These are phyloP conservation scores for Phallusia fumigata DNA, from an alignment of 23 tunicate species.

Conservation along the genomic window DNA sequence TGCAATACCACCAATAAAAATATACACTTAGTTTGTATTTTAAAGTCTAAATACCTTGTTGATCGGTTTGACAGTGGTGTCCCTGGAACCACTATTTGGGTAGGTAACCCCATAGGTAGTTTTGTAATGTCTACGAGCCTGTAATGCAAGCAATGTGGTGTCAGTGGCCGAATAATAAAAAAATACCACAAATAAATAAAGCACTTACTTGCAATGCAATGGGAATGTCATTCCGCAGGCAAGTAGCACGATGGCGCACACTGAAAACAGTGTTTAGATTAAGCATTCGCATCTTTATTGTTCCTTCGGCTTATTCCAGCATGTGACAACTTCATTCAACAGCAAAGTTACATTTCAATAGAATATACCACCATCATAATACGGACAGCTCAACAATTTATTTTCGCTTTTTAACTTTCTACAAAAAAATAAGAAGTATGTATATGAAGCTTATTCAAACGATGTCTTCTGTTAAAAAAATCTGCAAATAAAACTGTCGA, in stretches of 20 bases:
- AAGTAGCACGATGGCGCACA: neutral
- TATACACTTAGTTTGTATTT: too few species aligned
- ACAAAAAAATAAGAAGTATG: too few species aligned
- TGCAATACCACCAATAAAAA: too few species aligned
- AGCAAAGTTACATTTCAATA: too few species aligned
- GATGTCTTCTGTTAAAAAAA: too few species aligned
- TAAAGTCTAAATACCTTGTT: conserved; percentile 51
- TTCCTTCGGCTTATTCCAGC: too few species aligned
- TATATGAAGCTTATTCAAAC: too few species aligned
- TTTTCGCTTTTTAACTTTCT: too few species aligned
- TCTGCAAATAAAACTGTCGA: too few species aligned
- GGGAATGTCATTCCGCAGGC: neutral
- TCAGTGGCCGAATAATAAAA: neutral
- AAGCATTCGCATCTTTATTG: neutral
- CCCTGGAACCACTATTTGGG: conserved; percentile 19
- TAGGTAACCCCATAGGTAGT: conserved; percentile 50
- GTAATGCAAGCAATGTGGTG: conserved; percentile 1
- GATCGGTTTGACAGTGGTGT: conserved; percentile 29
- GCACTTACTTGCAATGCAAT: neutral
- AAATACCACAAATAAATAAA: neutral
- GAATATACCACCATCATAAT: too few species aligned
- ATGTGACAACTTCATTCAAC: too few species aligned
- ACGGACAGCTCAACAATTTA: too few species aligned
- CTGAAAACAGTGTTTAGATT: neutral
- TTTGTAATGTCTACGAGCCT: conserved; percentile 52